Base-by-base conservation (phyloP, 1,140 invertebrate species). In the Pseudomyrmex sp. region DNA sequence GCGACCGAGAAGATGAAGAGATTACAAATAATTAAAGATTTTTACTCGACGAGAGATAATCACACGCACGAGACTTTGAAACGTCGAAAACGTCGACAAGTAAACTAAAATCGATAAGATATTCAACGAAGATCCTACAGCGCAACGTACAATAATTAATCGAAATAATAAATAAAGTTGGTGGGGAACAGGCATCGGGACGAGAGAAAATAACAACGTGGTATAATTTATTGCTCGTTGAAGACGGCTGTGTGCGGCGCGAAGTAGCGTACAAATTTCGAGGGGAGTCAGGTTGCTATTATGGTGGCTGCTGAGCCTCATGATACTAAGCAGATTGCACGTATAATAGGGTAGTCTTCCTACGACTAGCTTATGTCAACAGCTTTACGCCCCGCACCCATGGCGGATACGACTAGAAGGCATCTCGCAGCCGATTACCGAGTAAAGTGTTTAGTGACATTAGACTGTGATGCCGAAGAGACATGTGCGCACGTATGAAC, bases 311-410 rank as follows among this genome's bases (percentile, higher is more conserved):
- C 68, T 48, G 26, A 86, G 79, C 62, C 26, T 26, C 63, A 66
- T 75, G 84, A 89, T 88, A 79, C 63, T 88, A 89, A 89, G 74
- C 79, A 88, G 88, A 89, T 88, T 86, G 87, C 87, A 82, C 87
- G 84, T 88, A 89, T 85, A 89, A 89, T 86, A 66, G 84, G 84
- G 75, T 86, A 86, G 87, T 84, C 80, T 80, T 84, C 72, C 70
- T 58, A 46, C 59, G 77, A 85, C 72, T 75, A 85, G 87, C 80
- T 88, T 82, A 70, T 76, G 87, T 89, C 88, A 88, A 89, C 88
- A 80, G 84, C 82, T 77, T 86, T 84, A 77, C 50, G 46, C 86
- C 70, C 79, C 82, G 63, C 58, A 77, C 68, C 15, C 66, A 48
- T 76, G 59, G 83, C 77, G 66, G 66, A 89, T 88, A 66, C 70